Evolutionary conservation across 2,113 vertebrate species (phyloP).

Genomic region (Cygnus atratus): DNA sequence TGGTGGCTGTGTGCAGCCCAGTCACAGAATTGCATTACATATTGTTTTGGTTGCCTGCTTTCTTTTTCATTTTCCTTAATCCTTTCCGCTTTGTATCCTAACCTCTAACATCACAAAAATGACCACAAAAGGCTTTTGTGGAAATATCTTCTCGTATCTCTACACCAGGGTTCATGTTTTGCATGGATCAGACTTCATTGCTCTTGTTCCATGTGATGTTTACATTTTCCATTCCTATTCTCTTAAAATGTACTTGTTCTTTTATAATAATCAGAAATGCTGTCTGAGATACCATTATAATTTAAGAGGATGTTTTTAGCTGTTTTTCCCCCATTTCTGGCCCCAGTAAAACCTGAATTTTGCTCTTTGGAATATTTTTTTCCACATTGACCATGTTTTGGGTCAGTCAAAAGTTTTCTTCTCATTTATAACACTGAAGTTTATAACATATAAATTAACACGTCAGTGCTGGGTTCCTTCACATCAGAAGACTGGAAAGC

Average conservation of each 20-base stretch:
- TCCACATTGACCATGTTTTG: background rate
- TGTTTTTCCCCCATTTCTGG: background rate
- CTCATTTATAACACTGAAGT: background rate
- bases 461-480: background rate
- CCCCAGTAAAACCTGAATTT: background rate
- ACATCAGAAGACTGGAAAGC: background rate
- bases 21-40: background rate
- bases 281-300: background rate
- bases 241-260: background rate
- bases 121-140: background rate
- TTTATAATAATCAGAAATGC: background rate
- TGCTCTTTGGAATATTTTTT: background rate
- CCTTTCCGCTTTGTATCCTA: background rate
- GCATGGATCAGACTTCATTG: background rate
- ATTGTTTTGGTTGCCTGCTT: background rate
- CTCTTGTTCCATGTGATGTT: background rate
- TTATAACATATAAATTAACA: background rate
- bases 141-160: background rate
- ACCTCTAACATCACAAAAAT: background rate
- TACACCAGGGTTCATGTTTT: background rate
- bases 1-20: background rate
- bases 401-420: background rate
- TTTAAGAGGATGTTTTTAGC: background rate
- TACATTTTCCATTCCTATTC: background rate
- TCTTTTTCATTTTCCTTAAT: background rate